Evolutionary conservation across 64 coral and sea anemone genomes (phyloP).

Genomic region (Platygyra sinensis): DNA sequence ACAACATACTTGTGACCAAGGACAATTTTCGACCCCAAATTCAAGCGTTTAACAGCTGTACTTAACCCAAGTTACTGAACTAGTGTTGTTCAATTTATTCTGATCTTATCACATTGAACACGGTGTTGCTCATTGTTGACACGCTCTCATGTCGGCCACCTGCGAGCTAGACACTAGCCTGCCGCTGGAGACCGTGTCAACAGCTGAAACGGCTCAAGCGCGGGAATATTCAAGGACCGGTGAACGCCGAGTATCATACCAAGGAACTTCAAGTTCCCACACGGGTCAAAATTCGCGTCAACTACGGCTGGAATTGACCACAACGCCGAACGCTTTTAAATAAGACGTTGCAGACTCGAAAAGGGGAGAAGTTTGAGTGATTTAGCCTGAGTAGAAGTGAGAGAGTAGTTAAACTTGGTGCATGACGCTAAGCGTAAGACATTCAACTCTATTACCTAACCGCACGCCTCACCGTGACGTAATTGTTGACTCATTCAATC

Average conservation of each 20-base stretch:
- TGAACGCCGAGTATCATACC: slow-evolving; percentile 3
- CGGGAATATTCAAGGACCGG: slow-evolving; percentile 35
- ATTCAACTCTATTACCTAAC: slow-evolving; percentile 62
- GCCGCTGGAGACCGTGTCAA: slow-evolving; percentile 23
- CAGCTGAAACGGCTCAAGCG: slow-evolving; percentile 41
- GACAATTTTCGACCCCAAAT: background rate
- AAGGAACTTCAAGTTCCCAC: background rate
- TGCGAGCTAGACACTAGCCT: slow-evolving; percentile 18
- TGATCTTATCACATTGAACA: slow-evolving; percentile 32
- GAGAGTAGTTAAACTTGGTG: slow-evolving; percentile 9
- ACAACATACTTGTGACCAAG: background rate
- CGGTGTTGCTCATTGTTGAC: slow-evolving; percentile 6
- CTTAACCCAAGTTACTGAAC: background rate
- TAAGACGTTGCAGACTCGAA: too few relatives aligned
- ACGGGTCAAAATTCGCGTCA: background rate
- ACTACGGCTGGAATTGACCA: background rate
- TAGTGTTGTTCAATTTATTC: slow-evolving; percentile 62
- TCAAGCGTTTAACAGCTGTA: background rate
- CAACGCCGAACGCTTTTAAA: background rate
- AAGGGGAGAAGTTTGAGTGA: background rate
- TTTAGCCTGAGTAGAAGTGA: background rate
- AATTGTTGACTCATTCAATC: slow-evolving; percentile 69
- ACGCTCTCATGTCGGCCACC: slow-evolving; percentile 14
- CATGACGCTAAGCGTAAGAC: slow-evolving; percentile 59
- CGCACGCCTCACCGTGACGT: slow-evolving; percentile 46